These are phyloP conservation scores for Pristionchus mayeri DNA, from an alignment of 2,888 invertebrate genomes.

Conservation along the genomic window DNA sequence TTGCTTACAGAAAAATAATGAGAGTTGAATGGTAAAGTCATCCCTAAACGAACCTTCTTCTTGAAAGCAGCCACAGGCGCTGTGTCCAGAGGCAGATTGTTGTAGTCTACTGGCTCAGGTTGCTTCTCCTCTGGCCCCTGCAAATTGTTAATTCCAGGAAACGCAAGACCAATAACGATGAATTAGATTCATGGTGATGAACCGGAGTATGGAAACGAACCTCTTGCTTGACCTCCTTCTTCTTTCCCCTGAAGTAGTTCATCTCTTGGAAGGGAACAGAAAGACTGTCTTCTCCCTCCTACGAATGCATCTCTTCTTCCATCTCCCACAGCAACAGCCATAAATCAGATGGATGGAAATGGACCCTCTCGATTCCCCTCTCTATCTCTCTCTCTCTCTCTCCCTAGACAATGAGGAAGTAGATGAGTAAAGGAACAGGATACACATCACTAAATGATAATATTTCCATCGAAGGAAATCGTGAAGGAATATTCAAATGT, in stretches of 20 bases:
- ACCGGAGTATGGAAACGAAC: background rate
- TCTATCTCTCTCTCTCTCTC: too few species aligned
- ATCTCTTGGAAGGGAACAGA: background rate
- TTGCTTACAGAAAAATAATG: background rate
- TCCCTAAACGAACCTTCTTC: constrained; percentile 11
- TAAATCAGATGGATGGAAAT: background rate
- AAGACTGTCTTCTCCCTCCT: background rate
- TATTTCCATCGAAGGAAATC: too few species aligned
- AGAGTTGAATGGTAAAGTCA: background rate
- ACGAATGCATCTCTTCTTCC: background rate
- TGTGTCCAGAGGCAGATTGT: constrained; percentile 16
- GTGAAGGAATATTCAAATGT: too few species aligned
- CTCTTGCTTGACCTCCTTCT: background rate
- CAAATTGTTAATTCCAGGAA: background rate
- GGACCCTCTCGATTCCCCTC: background rate
- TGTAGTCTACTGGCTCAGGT: background rate
- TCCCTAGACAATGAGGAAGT: too few species aligned
- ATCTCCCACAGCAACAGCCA: background rate
- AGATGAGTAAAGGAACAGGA: too few species aligned
- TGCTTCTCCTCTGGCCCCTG: background rate
- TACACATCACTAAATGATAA: too few species aligned
- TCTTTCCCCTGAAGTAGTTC: background rate
- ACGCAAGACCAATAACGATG: too few species aligned
- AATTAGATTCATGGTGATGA: background rate
- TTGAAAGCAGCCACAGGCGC: constrained; percentile 35